A percentile compares a stretch with the other conserved stretches of the same genome.
Conservation (phyloP, 2,113 vertebrate species). For the Coptodon bakossiorum region DNA sequence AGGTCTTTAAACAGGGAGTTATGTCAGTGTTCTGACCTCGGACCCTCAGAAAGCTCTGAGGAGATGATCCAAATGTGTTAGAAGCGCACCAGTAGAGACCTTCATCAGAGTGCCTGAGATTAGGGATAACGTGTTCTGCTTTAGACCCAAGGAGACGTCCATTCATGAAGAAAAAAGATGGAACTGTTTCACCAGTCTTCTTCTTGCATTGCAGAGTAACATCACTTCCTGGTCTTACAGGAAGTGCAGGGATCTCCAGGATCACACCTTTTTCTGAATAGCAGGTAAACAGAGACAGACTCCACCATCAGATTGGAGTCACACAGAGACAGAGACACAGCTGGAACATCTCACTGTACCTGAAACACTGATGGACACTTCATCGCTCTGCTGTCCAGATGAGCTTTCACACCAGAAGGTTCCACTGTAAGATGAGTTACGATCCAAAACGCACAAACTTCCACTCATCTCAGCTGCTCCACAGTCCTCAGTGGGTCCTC, state of each 20-base stretch:
- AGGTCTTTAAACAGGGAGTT: rapidly evolving
- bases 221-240: not conserved
- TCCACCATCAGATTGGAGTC: not conserved
- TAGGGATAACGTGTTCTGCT: not conserved
- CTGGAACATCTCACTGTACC: not conserved
- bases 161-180: not conserved
- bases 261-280: not conserved
- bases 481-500: rapidly evolving
- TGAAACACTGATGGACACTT: not conserved
- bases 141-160: not conserved
- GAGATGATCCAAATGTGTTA: not conserved
- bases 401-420: not conserved
- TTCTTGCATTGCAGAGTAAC: not conserved
- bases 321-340: not conserved
- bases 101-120: not conserved
- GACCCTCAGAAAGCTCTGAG: not conserved
- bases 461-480: not conserved
- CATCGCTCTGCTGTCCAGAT: not conserved
- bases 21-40: not conserved
- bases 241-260: not conserved
- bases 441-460: not conserved
- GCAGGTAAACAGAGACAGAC: not conserved
- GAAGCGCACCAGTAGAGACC: not conserved
- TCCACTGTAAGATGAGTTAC: not conserved
- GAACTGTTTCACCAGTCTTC: not conserved